Conservation (phyloP, 2,888 invertebrate species). For the Philaethria dido region DNA sequence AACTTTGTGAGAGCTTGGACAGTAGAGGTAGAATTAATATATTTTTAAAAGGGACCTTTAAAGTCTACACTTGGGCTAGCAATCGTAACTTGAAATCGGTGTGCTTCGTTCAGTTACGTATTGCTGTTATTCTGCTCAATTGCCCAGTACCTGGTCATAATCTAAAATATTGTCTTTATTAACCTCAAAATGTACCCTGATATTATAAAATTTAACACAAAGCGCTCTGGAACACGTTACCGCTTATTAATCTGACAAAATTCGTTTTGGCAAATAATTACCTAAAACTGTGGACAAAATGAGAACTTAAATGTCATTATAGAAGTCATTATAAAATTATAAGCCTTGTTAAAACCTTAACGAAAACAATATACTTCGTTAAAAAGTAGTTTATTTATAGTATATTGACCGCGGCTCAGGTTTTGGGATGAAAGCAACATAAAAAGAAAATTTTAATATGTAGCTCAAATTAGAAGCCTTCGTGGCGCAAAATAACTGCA, state of each 20-base stretch:
- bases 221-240: slow-evolving; percentile 7
- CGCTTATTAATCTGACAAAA: not conserved
- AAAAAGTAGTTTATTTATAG: too few relatives aligned
- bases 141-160: not conserved
- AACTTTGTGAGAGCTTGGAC: too few relatives aligned
- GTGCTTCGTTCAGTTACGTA: not conserved
- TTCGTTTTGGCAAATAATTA: not conserved
- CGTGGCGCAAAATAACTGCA: too few relatives aligned
- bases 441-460: too few relatives aligned
- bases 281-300: not conserved
- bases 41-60: too few relatives aligned
- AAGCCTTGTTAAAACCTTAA: not conserved
- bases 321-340: not conserved
- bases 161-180: not conserved
- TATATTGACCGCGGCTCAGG: too few relatives aligned
- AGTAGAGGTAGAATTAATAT: too few relatives aligned
- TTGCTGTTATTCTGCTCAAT: too few relatives aligned
- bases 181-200: not conserved
- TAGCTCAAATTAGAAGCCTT: too few relatives aligned
- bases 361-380: too few relatives aligned
- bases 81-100: not conserved
- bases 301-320: not conserved
- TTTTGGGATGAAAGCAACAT: too few relatives aligned
- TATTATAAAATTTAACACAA: not conserved
- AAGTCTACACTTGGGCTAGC: too few relatives aligned